Base-by-base conservation (phyloP, 2,113 vertebrate species). In the Lontra canadensis region DNA sequence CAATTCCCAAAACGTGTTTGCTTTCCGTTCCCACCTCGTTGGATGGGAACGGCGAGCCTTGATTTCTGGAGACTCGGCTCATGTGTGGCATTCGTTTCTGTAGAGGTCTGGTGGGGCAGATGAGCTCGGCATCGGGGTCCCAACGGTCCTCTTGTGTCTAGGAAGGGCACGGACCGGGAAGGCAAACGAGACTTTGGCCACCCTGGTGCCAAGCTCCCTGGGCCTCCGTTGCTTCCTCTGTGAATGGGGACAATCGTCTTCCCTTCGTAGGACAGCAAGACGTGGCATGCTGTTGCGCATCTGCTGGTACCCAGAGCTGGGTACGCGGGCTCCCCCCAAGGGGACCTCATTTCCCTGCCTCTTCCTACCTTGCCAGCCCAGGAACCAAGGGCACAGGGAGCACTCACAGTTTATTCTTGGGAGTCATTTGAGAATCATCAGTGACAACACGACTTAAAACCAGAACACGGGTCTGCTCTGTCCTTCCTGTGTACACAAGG, bases 271-370 rank as follows among this genome's bases (percentile, higher is more conserved):
- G 9, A 2, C 18, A 36, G 4, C 49, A 78, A n/a, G 44, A 44
- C 15, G 7, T 25, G 11, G 47, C 0, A 0, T 31, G 26, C 36
- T 20, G 25, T 13, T 14, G 0, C 0, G 26, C 7, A 1, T 21
- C 9, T 49, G 29, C 0, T 0, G 57, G 39, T 1, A 6, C 14
- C 5, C 26, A 1, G 29, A 26, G 34, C 11, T 65, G 63, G 55
- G 39, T 12, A 1, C 0, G 3, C 3, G 12, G 73, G 44, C 4
- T 31, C 42, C 0, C 0, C 0, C 4, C 78, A 29, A 1, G 2
- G 29, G 1, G 1, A 29, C 71, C 36, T 49, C 2, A 2, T 20
- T 21, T 55, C 25, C 6, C 1, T 0, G n/a, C 12, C 18, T 10
- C 67, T 49, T 83, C 52, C 31, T 12, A 17, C 12, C 42, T 1